Base-by-base conservation (phyloP, 2,888 invertebrate genomes). In the Ophion obscuratus region DNA sequence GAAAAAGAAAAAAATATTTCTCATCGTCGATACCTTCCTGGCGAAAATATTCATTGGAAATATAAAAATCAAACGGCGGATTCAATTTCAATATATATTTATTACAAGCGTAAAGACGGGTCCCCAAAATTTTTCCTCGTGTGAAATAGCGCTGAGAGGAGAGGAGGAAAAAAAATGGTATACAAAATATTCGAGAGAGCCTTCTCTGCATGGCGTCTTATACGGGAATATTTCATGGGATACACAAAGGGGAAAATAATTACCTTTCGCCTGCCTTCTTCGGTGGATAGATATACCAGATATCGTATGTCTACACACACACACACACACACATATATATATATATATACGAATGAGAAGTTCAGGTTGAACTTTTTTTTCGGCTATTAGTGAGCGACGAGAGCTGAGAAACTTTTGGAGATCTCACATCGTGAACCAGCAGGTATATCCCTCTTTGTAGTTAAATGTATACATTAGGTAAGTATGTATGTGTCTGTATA, bases 221-320 rank as follows among this genome's bases (percentile, higher is more conserved):
- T 61, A 81, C 88, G 88, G 88, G 47, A 81, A 81, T 80, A 90
- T 90, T 89, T 89, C 88, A 83, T 86, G 87, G 87, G 87, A 77
- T 88, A 88, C 89, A 92, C 91, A 91, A 93, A 91, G 90, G 75
- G 88, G 90, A 92, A 78, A 92, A 93, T 93, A 93, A 93, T 93
- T 92, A 93, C 89, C 91, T 89, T 88, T 75, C 61, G 87, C 90
- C 89, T 89, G 87, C 87, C 83, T 77, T 44, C 64, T 61, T 57
- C 88, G 91, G 90, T 90, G 89, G 88, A 88, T 88, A 83, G 78
- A 86, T 81, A 67, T 62, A 71, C 44, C 47, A 81, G 81, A 57
- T 68, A 64, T 82, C 57, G 71, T 75, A 74, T 70, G 64, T 71
- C 76, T 83, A 83, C 68, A 71, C 80, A 79, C 79, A 79, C 31